Evolutionary conservation across 2,888 invertebrate species (phyloP).

Genomic region (Sinotaia quadrata): DNA sequence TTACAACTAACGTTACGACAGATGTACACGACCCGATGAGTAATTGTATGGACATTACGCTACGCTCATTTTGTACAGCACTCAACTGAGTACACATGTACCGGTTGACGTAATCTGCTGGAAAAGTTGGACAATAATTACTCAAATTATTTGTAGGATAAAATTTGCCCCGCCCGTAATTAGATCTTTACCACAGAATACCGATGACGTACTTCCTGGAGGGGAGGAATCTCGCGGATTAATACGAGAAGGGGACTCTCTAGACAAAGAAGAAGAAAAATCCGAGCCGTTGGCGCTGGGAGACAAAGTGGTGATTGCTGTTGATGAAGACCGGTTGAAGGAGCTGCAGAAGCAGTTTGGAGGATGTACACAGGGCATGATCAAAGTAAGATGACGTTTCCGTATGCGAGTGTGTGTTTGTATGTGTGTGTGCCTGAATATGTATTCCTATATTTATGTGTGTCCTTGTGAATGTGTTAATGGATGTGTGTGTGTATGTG

Average conservation of each 20-base stretch:
- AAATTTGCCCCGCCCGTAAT: no score
- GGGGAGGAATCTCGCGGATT: neutral
- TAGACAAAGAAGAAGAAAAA: neutral
- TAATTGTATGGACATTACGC: no score
- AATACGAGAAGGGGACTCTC: neutral
- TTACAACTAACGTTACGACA: no score
- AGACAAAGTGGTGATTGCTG: constrained; percentile 84
- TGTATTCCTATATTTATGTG: no score
- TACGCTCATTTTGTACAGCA: no score
- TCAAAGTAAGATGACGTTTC: constrained; percentile 76
- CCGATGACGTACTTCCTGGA: neutral
- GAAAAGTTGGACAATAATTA: no score
- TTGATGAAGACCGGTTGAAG: constrained; percentile 81
- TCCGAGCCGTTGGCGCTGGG: constrained; percentile 79
- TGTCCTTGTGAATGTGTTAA: neutral
- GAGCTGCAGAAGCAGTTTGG: constrained; percentile 87
- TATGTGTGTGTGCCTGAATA: neutral
- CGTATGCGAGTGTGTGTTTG: neutral
- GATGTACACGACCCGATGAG: no score
- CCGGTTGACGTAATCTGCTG: no score
- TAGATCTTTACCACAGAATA: no score
- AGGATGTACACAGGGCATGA: constrained; percentile 91
- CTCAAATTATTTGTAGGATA: no score
- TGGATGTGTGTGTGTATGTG: neutral
- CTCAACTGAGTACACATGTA: no score